A percentile compares a stretch with the other conserved stretches of the same genome.
Conservation (phyloP, 2,888 invertebrate genomes). For the Pterostichus niger region DNA sequence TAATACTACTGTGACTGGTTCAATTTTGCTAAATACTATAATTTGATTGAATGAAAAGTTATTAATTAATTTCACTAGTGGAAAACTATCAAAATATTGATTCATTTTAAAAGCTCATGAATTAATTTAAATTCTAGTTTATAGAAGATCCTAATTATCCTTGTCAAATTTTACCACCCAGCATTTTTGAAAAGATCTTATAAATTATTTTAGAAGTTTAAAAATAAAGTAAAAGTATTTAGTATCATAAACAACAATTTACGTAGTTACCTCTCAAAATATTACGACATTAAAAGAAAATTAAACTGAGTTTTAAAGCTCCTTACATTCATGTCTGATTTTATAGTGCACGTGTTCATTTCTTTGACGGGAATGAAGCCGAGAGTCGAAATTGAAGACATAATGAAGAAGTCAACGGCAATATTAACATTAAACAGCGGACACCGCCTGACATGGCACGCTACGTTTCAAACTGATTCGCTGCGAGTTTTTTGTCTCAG, state of each 20-base stretch:
- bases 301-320: constrained; percentile 1
- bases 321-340: not conserved
- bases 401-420: constrained; percentile 27
- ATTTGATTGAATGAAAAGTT: too few relatives aligned
- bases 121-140: too few relatives aligned
- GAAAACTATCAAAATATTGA: too few relatives aligned
- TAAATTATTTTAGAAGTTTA: not conserved
- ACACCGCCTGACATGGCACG: not conserved
- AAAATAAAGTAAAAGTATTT: not conserved
- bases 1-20: too few relatives aligned
- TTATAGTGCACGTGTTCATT: not conserved
- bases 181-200: not conserved
- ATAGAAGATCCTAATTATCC: not conserved
- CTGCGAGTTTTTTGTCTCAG: constrained; percentile 1
- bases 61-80: too few relatives aligned
- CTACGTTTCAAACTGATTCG: not conserved
- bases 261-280: not conserved
- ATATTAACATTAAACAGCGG: not conserved
- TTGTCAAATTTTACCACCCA: too few relatives aligned
- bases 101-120: too few relatives aligned
- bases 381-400: not conserved
- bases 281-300: not conserved
- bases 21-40: too few relatives aligned
- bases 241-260: constrained; percentile 15
- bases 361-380: not conserved